phyloP scores from a whole-genome alignment of 2,113 vertebrate genomes.

The Mandrillus leucophaeus region DNA sequence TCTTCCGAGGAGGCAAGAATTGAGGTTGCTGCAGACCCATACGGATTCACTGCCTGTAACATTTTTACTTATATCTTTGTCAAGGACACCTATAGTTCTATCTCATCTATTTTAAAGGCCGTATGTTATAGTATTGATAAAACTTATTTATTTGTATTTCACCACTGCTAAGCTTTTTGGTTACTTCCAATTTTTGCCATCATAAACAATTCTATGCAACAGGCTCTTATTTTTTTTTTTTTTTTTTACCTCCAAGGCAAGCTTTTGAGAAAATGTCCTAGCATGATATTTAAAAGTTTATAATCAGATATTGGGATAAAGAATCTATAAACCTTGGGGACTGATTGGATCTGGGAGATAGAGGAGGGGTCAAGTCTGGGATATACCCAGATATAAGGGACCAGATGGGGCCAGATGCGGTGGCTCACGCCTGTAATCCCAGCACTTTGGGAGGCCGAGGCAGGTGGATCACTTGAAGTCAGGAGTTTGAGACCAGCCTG shows the following conservation, averaged over 20 bases:
- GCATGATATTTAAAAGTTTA: background rate
- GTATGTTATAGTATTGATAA: background rate
- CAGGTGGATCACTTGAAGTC: too few species aligned
- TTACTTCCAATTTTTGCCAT: background rate
- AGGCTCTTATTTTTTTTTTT: background rate
- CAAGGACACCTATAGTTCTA: background rate
- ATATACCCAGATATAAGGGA: background rate
- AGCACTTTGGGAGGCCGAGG: too few species aligned
- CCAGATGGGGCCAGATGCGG: fast-evolving
- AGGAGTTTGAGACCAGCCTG: too few species aligned
- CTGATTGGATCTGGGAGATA: background rate
- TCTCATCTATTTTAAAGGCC: background rate
- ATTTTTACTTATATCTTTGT: background rate
- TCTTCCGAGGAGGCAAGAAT: too few species aligned
- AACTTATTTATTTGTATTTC: background rate
- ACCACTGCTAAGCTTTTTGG: background rate
- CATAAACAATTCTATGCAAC: background rate
- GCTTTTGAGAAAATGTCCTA: background rate
- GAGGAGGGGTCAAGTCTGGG: background rate
- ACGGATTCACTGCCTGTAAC: too few species aligned
- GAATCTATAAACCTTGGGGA: background rate
- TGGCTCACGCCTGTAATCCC: too few species aligned
- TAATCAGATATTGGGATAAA: background rate
- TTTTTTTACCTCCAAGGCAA: background rate
- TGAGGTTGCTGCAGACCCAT: too few species aligned